Base-by-base conservation (phyloP, 1,140 invertebrate genomes). In the Drosophila dunni region DNA sequence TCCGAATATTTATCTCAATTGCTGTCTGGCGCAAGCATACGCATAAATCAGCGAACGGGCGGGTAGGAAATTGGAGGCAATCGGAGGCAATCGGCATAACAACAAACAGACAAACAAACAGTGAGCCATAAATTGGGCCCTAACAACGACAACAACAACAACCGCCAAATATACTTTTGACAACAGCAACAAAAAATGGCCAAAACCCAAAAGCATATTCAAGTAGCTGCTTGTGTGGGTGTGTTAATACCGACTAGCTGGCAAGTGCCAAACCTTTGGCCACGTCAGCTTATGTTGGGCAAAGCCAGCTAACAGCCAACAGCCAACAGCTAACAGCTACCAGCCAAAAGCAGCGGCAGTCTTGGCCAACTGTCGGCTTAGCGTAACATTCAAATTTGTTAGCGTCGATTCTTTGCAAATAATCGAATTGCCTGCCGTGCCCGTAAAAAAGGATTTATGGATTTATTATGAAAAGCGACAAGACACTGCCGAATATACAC, bases 371-470 rank as follows among this genome's bases (percentile, higher is more conserved):
- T 71, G 82, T 88, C 83, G 65, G 72, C 76, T 65, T 73, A 53
- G 50, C 66, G 53, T 48, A 67, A 88, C 76, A 86, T 86, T 86
- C 72, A 86, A 86, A 86, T 86, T 86, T 86, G 84, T 86, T 72
- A 79, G 82, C 62, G 78, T 80, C 79, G 75, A 77, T 77, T 78
- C 76, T 66, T 66, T 68, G 72, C 79, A 78, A 83, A 77, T 83
- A 86, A 86, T 88, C 83, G 83, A 88, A 86, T 86, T 86, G 76
- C 45, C 60, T 88, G 79, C 68, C 84, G 81, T 69, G 76, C 81
- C 83, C 83, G 78, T 88, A 88, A 86, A 83, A 86, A 86, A 74
- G 83, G 83, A 86, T 86, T 86, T 86, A 88, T 86, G 83, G 83
- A 86, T 86, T 86, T 86, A 88, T 86, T 82, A 86, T 86, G 76